phyloP scores from a whole-genome alignment of 2,888 invertebrate species.

The Erpobdella octoculata region DNA sequence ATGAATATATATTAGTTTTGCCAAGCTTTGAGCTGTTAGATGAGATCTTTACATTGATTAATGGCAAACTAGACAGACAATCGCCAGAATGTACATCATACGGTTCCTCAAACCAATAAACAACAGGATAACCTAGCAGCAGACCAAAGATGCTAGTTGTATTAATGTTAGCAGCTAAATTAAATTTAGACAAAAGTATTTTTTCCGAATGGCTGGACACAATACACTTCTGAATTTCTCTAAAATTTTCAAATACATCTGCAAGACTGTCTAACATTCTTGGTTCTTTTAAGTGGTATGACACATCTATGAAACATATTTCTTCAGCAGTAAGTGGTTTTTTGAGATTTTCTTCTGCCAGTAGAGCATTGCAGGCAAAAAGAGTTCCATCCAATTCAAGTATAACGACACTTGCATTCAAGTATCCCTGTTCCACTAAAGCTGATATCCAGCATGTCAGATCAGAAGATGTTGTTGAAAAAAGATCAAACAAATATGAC shows the following conservation, averaged over 20 bases:
- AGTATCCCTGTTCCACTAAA: background rate
- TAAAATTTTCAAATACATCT: background rate
- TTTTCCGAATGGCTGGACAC: background rate
- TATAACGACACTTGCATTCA: background rate
- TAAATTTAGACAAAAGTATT: background rate
- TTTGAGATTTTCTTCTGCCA: no score
- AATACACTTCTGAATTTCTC: background rate
- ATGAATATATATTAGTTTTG: constrained; percentile 4
- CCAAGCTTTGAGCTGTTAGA: background rate
- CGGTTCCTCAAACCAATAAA: constrained; percentile 9
- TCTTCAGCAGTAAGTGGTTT: no score
- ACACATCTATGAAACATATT: background rate
- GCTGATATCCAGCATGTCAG: background rate
- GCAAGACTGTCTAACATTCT: background rate
- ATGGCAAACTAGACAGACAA: background rate
- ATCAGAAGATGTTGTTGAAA: background rate
- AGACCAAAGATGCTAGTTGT: constrained; percentile 5
- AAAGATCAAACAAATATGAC: constrained; percentile 12
- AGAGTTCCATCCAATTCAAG: background rate
- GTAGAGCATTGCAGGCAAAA: background rate
- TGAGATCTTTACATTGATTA: constrained; percentile 11
- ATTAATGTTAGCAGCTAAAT: background rate
- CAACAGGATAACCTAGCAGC: constrained; percentile 6
- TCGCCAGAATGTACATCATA: no score
- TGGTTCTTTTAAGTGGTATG: background rate